These are phyloP conservation scores for Parauchenoglanis ngamensis DNA, from an alignment of 2,797 vertebrate genomes.

Conservation along the genomic window DNA sequence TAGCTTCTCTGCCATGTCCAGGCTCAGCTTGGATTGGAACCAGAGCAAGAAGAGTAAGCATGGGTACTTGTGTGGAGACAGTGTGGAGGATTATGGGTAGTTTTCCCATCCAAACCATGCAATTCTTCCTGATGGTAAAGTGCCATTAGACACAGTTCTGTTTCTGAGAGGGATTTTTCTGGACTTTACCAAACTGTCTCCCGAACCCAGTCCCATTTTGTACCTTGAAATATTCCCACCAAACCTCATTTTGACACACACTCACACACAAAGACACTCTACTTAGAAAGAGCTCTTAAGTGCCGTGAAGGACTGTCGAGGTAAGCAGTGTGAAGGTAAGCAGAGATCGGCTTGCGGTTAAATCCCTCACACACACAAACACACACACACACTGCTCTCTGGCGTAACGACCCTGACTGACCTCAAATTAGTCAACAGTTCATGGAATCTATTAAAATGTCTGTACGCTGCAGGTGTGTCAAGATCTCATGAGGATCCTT, in stretches of 20 bases:
- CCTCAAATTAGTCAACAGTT: slow-evolving; percentile 58
- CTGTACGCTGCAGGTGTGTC: slow-evolving; percentile 32
- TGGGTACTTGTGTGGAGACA: not conserved
- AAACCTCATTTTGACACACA: not conserved
- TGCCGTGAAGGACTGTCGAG: slow-evolving; percentile 30
- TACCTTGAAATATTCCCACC: not conserved
- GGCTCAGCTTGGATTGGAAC: not conserved
- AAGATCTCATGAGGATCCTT: slow-evolving; percentile 11
- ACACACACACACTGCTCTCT: slow-evolving; percentile 25
- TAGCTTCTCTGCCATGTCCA: not conserved
- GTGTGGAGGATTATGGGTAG: slow-evolving; percentile 15
- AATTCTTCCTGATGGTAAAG: not conserved
- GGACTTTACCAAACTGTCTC: not conserved
- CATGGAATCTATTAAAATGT: slow-evolving; percentile 57
- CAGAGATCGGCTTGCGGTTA: slow-evolving; percentile 25
- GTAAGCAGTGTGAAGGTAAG: slow-evolving; percentile 34
- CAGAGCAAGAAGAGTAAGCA: not conserved
- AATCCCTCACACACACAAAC: slow-evolving; percentile 19
- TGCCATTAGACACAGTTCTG: not conserved
- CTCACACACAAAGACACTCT: not conserved
- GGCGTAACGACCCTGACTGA: slow-evolving; percentile 34
- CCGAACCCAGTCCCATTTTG: not conserved
- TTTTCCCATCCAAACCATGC: not conserved
- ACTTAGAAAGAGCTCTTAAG: slow-evolving; percentile 32
- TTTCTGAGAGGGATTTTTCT: not conserved